Base-by-base conservation (phyloP, 1,140 invertebrate species). In the Leguminivora glycinivorella region DNA sequence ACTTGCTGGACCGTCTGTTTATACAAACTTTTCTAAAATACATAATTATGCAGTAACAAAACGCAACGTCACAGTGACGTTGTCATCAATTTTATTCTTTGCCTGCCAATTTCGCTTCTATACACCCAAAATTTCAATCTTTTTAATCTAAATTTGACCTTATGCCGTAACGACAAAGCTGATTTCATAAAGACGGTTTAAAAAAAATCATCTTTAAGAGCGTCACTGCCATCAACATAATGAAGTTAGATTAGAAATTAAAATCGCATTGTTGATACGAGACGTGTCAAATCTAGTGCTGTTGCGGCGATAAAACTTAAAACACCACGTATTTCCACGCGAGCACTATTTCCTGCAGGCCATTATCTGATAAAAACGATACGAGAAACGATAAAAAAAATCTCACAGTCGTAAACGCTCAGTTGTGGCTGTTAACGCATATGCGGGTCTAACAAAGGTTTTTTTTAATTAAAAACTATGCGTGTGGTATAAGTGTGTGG, bases 381-480 rank as follows among this genome's bases (percentile, higher is more conserved):
- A 60, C 56, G 22, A 29, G n/a, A n/a, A n/a, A n/a, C n/a, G n/a
- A n/a, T n/a, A n/a, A n/a, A n/a, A 29, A 31, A 31, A 29, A n/a
- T 40, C 40, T 22, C 47, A 56, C 43, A 69, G 70, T 58, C n/a
- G 63, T 66, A 47, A 68, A 75, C 10, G n/a, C 25, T 24, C n/a
- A 22, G 69, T 67, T 75, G 63, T 78, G 84, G 17, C 2, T 2
- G 10, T n/a, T 52, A 9, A 0, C 47, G 7, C 47, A 19, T 1
- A 26, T 29, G 58, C 58, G 58, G 25, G 26, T 12, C 14, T 17
- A 83, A 85, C 81, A 80, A 81, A 79, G 74, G 52, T 43, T 56
- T 75, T 72, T 40, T 71, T 58, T 73, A 56, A 63, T 10, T 7
- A 3, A 10, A 73, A 77, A 80, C 70, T 73, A 80, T 81, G 78